phyloP scores from a whole-genome alignment of 2,113 vertebrate genomes.

The Microtus ochrogaster region DNA sequence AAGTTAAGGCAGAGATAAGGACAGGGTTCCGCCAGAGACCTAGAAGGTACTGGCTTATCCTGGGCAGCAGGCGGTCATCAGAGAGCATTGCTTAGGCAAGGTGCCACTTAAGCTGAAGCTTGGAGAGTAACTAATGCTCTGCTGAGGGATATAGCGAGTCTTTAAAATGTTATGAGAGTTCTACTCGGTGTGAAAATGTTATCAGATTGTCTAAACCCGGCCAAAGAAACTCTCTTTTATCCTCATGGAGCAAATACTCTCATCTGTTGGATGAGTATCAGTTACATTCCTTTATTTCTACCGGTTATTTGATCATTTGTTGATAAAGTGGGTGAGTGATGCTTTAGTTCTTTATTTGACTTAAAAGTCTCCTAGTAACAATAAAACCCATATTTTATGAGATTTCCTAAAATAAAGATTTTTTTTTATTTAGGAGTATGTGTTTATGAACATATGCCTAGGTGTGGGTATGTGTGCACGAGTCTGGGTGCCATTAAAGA shows the following conservation, averaged over 20 bases:
- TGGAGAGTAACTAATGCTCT: background rate
- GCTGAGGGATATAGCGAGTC: background rate
- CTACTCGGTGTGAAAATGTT: background rate
- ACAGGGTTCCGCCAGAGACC: background rate
- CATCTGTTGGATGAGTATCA: background rate
- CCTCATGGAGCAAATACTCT: background rate
- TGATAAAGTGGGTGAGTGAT: slow-evolving; percentile 18
- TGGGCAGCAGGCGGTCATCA: background rate
- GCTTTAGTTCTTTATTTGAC: background rate
- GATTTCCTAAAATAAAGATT: background rate
- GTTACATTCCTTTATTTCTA: background rate
- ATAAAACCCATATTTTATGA: background rate
- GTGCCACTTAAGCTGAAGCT: slow-evolving; percentile 29
- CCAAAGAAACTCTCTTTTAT: background rate
- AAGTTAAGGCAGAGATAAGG: background rate
- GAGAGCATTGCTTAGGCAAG: background rate
- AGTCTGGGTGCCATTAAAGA: background rate
- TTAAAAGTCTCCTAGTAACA: background rate
- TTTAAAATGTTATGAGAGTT: background rate
- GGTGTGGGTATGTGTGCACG: background rate
- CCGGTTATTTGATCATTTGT: slow-evolving; percentile 28
- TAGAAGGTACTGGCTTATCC: background rate
- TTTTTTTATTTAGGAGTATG: background rate
- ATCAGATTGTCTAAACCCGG: background rate
- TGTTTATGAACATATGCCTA: background rate